Percentiles rank a stretch among this genome's conserved stretches.
These are phyloP conservation scores for Tachuris rubrigastra DNA, from an alignment of 2,113 vertebrate species.

Conservation along the genomic window DNA sequence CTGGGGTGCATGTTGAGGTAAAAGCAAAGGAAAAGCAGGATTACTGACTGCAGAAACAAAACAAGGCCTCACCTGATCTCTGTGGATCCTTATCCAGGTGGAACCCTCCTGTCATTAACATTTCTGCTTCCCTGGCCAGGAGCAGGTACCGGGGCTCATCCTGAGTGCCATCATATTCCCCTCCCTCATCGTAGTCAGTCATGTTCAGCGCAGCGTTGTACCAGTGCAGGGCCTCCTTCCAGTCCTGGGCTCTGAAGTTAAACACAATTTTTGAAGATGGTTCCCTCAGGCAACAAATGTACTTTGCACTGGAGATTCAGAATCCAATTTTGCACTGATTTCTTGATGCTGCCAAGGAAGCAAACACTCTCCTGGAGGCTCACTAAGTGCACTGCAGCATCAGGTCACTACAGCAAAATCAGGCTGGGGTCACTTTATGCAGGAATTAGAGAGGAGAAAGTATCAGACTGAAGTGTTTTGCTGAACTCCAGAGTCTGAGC, in stretches of 20 bases:
- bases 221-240: conserved; percentile 88
- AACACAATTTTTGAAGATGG: background rate
- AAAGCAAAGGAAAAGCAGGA: background rate
- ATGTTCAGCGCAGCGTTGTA: conserved; percentile 86
- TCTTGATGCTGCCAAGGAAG: background rate
- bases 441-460: background rate
- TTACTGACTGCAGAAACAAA: background rate
- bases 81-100: conserved; percentile 81
- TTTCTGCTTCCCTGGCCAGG: conserved; percentile 89
- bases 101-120: conserved; percentile 83
- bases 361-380: background rate
- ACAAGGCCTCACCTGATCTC: conserved; percentile 79
- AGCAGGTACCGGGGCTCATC: conserved; percentile 89
- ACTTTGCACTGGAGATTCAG: background rate
- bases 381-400: background rate
- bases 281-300: background rate
- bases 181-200: conserved; percentile 90
- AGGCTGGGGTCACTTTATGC: background rate
- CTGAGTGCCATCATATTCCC: conserved; percentile 91
- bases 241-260: conserved; percentile 79
- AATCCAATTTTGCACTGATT: background rate
- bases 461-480: background rate
- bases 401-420: background rate
- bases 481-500: background rate
- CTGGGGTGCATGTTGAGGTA: background rate